Percentiles rank a stretch among this genome's conserved stretches.
Conservation (phyloP, 2,888 invertebrate genomes). For the Labia minor region DNA sequence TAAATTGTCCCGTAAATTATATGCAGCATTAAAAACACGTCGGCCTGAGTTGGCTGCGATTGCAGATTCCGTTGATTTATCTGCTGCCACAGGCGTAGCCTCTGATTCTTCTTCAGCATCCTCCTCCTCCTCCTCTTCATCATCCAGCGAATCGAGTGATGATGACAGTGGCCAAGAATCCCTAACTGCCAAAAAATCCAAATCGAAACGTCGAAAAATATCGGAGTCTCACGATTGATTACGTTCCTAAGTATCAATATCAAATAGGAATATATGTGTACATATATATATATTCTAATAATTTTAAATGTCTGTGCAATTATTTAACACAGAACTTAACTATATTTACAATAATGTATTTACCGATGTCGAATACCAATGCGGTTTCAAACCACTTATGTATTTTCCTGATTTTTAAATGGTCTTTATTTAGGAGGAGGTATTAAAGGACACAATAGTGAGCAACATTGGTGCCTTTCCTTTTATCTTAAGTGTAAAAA, state of each 20-base stretch:
- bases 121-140: constrained; percentile 48
- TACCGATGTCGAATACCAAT: too few relatives aligned
- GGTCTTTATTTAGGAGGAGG: too few relatives aligned
- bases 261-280: too few relatives aligned
- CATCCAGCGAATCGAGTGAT: constrained; percentile 44
- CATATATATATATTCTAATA: too few relatives aligned
- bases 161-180: constrained; percentile 81
- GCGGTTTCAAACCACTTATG: too few relatives aligned
- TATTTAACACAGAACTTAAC: too few relatives aligned
- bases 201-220: constrained; percentile 28
- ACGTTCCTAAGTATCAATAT: neutral
- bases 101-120: constrained; percentile 88
- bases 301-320: too few relatives aligned
- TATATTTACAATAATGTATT: too few relatives aligned
- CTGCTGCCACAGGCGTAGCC: constrained; percentile 77
- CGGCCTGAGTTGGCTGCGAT: constrained; percentile 59
- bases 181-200: constrained; percentile 64
- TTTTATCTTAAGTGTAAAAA: neutral
- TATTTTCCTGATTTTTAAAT: too few relatives aligned
- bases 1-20: constrained; percentile 89
- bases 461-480: constrained; percentile 4
- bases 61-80: constrained; percentile 75
- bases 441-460: neutral
- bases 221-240: neutral
- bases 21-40: constrained; percentile 42